Conservation (phyloP, 2,888 invertebrate species). For the Ctenicera cuprea region DNA sequence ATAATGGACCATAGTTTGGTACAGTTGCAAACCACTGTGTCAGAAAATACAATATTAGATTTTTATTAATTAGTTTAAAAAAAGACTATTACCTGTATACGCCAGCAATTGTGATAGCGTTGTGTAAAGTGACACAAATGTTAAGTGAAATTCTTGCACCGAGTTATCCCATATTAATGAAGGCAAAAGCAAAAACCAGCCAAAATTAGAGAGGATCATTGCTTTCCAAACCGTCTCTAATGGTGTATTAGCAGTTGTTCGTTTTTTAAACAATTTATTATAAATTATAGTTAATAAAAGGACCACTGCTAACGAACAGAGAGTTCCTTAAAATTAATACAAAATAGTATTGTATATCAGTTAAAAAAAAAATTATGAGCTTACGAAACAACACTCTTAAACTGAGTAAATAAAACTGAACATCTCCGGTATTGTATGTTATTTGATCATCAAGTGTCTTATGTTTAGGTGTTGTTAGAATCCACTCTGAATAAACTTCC, state of each 20-base stretch:
- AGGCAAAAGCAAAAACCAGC: slow-evolving; percentile 78
- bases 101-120: slow-evolving; percentile 79
- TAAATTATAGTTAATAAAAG: slow-evolving; percentile 63
- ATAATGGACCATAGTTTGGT: slow-evolving; percentile 70
- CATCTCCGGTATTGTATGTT: slow-evolving; percentile 63
- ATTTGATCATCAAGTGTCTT: slow-evolving; percentile 59
- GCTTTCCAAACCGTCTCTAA: slow-evolving; percentile 74
- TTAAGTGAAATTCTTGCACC: slow-evolving; percentile 72
- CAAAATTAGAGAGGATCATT: slow-evolving; percentile 77
- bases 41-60: slow-evolving; percentile 51
- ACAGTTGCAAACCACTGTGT: slow-evolving; percentile 76
- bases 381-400: slow-evolving; percentile 63
- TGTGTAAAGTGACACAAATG: slow-evolving; percentile 80
- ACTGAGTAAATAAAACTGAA: slow-evolving; percentile 66
- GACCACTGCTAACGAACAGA: slow-evolving; percentile 62
- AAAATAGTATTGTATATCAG: slow-evolving; percentile 23
- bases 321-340: slow-evolving; percentile 61
- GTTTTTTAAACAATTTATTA: slow-evolving; percentile 51
- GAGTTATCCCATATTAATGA: slow-evolving; percentile 78
- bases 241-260: slow-evolving; percentile 46
- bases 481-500: slow-evolving; percentile 87
- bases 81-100: slow-evolving; percentile 76
- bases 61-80: not conserved
- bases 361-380: slow-evolving; percentile 40
- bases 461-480: slow-evolving; percentile 62